These are phyloP conservation scores for Mystacornis crossleyi DNA, from an alignment of 2,113 vertebrate genomes.

Conservation along the genomic window DNA sequence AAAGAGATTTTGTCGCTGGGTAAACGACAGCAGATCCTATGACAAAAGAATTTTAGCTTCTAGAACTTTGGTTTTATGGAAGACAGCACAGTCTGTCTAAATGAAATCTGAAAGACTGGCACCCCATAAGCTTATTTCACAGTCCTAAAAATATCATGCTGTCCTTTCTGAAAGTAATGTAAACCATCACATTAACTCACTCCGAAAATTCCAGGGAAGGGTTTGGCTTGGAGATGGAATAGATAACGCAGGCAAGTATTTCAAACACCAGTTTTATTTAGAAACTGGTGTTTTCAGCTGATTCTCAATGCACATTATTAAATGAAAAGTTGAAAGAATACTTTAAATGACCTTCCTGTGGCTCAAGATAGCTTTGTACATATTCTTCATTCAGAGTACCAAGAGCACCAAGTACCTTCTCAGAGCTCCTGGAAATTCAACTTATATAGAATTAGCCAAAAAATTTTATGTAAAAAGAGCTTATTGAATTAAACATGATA, in stretches of 20 bases:
- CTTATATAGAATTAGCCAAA: not conserved
- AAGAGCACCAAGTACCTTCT: not conserved
- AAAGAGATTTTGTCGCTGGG: not conserved
- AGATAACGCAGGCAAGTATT: not conserved
- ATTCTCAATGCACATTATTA: not conserved
- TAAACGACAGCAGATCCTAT: not conserved
- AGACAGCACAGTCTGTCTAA: not conserved
- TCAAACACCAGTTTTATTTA: slow-evolving; percentile 1
- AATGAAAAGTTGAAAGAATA: not conserved
- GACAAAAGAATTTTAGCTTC: not conserved
- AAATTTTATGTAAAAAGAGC: not conserved
- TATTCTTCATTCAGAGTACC: not conserved
- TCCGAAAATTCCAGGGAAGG: not conserved
- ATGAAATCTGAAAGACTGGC: slow-evolving; percentile 3
- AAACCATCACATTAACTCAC: slow-evolving; percentile 3
- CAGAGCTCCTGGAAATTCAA: not conserved
- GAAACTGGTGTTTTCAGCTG: not conserved
- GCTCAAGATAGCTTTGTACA: not conserved
- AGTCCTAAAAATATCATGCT: slow-evolving; percentile 9
- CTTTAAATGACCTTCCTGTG: not conserved
- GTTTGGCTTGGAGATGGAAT: not conserved
- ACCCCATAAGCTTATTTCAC: not conserved
- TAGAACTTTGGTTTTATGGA: not conserved
- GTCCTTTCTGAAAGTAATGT: slow-evolving; percentile 38
- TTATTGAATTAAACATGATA: not conserved